These are phyloP conservation scores for Lepus timidus DNA, from an alignment of 2,113 vertebrate genomes.

Conservation along the genomic window DNA sequence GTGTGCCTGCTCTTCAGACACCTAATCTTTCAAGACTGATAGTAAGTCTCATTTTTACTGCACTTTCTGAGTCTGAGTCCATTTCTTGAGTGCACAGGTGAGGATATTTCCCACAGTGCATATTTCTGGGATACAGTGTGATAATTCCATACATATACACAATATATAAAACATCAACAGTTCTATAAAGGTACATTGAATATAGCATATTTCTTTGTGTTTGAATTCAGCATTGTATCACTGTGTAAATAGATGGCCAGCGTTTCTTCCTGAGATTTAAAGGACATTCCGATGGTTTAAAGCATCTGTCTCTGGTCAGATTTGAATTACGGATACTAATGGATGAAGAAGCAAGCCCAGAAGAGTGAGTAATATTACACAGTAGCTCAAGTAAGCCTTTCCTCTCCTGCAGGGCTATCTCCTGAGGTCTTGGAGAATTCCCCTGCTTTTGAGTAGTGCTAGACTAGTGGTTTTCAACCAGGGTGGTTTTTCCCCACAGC, in stretches of 20 bases:
- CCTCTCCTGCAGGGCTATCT: not conserved
- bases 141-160: not conserved
- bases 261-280: constrained; percentile 29
- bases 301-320: not conserved
- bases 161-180: not conserved
- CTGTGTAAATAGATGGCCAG: not conserved
- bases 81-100: no score
- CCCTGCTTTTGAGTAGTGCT: constrained; percentile 5
- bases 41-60: no score
- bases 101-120: no score
- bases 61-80: no score
- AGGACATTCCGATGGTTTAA: constrained; percentile 8
- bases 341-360: not conserved
- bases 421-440: constrained; percentile 5
- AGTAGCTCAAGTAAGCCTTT: not conserved
- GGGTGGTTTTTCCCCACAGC: not conserved
- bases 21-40: no score
- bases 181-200: not conserved
- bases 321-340: constrained; percentile 48
- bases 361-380: not conserved
- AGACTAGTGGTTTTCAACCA: constrained; percentile 45
- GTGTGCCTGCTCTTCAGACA: no score
- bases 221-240: not conserved
- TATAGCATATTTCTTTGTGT: not conserved
- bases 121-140: not conserved